Evolutionary conservation across 2,797 vertebrate species (phyloP), one percentile per base, ranked within the genome.

Genomic region (Cottoperca gobio): DNA sequence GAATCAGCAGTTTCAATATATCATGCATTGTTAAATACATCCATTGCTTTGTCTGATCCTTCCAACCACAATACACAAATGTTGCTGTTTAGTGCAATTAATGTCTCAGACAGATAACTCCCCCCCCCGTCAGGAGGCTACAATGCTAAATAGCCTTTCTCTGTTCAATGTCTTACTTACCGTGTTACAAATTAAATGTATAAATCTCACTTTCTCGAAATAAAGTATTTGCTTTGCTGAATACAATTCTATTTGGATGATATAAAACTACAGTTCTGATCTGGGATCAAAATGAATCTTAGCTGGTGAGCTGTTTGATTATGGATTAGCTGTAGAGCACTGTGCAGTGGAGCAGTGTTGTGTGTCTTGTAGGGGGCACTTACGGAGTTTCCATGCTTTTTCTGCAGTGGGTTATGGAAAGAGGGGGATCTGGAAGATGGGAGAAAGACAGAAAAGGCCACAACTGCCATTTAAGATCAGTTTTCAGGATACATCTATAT

Each of bases 321-420:
- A 14, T 42, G 39, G 31, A 11, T 57, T 19, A 42, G n/a, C 5
- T 21, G 33, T 50, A 16, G 17, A 35, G 8, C 12, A 6, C 23
- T 46, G 35, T 23, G 39, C 53, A 52, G 13, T 48, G 35, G 70
- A 33, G 26, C 10, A 57, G 45, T 59, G 40, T 53, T 50, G 42
- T 72, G 67, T 48, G 55, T 54, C 24, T 40, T 60, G 48, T 42
- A 13, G 66, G 16, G 23, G 77, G 89, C 94, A 99, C 98, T 99
- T 96, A 99, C 98, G 97, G 97, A 88, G 97, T 98, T 93, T 97
- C 97, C 88, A 99, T 90, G 92, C 97, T 99, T 94, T 99, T 99
- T 94, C 98, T 97, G 94, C 93, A 96, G 95, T 99, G 98, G 58
- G 98, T 99, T 90, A 99, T 97, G 85, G 98, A 99, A 76, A 99